Evolutionary conservation across 1,140 invertebrate genomes (phyloP), one percentile per base, ranked within the genome.

Genomic region (Ectropis grisescens): DNA sequence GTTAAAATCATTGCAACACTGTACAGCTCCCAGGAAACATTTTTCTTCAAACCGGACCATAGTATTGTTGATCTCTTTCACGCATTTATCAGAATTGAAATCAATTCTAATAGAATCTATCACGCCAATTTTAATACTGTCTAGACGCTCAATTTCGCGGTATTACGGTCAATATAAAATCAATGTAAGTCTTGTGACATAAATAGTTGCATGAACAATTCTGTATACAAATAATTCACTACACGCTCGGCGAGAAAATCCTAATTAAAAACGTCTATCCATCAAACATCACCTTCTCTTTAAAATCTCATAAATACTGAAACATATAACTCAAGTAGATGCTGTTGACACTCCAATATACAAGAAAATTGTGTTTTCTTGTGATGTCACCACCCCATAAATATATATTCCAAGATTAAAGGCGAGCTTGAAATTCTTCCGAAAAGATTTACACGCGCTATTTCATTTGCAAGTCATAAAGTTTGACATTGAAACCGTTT

Each of bases 401-500:
- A 37, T 33, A 22, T 41, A 11, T 13, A 28, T 32, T 40, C 32
- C 14, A 41, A 37, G 33, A 41, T 41, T 41, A 30, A 35, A 41
- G 40, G 26, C 25, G 30, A 33, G 13, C 13, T 41, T 47, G 28
- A 43, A 40, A 57, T 52, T 48, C 32, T 36, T 33, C 35, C 30
- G 22, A 53, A 49, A 56, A 46, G 23, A 46, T 55, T 52, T 38
- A 46, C 29, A 41, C 31, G 15, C 29, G 41, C 47, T 40, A 57
- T 44, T 50, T 58, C 49, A 60, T 61, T 52, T 60, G 37, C 43
- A 47, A 48, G 39, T 64, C 65, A 47, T 78, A 70, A 74, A 74
- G 38, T 55, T 46, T 69, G 72, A 58, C 72, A 78, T 78, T 78
- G 72, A 64, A 55, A 59, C 51, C 62, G 66, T 78, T 70, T 53